Base-by-base conservation (phyloP, 2,888 invertebrate species). In the Hyposoter didymator region DNA sequence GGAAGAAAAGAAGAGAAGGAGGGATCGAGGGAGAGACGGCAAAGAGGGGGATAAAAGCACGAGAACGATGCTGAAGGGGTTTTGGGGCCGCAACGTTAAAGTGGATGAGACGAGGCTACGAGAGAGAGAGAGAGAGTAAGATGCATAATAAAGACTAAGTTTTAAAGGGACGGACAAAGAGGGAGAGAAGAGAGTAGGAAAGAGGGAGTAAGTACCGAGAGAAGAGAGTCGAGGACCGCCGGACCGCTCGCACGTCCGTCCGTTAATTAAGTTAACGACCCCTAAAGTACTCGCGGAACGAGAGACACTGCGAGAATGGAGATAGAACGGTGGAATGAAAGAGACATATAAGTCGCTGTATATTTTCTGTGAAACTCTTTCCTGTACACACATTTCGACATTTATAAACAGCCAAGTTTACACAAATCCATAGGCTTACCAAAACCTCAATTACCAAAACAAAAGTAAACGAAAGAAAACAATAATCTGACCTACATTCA, bases 251-350 rank as follows among this genome's bases (percentile, higher is more conserved):
- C 90, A 91, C 90, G 90, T 90, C 90, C 90, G 90, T 90, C 86
- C 90, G 92, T 92, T 93, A 93, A 92, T 93, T 92, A 91, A 92
- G 91, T 92, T 92, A 93, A 93, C 92, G 90, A 92, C 90, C 90
- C 89, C 90, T 92, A 90, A 91, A 93, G 90, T 90, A 90, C 88
- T 88, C 88, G 87, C 88, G 89, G 89, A 90, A 90, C 89, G 89
- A 89, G 88, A 83, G 87, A 83, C 85, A 80, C 81, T 85, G 82
- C 76, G 73, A 85, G 85, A 83, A 85, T 85, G 67, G 73, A 76
- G 79, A 82, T 79, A 62, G 85, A 80, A 80, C 45, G 82, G 62
- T 75, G 52, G 76, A 82, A 85, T 78, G 69, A 82, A 78, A 85
- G 82, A 82, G 84, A 78, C 81, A 35, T 84, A 81, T 78, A 81